phyloP scores from a whole-genome alignment of 1,140 invertebrate genomes.

The Rhopalosiphum padi region DNA sequence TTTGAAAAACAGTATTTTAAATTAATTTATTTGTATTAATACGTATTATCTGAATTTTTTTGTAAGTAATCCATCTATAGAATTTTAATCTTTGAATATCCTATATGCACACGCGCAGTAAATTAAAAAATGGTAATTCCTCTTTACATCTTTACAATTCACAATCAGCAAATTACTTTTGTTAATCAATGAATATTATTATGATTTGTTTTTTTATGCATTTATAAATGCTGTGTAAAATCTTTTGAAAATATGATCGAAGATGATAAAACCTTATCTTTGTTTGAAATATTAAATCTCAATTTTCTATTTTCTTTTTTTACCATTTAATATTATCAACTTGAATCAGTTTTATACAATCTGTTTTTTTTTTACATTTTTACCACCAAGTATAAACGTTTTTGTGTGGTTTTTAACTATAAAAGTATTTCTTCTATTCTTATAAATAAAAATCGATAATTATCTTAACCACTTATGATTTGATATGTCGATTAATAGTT shows the following conservation, averaged over 20 bases:
- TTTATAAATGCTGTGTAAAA: not conserved
- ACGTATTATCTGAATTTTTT: not conserved
- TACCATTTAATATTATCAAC: not conserved
- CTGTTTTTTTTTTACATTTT: not conserved
- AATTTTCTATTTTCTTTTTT: not conserved
- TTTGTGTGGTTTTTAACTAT: not conserved
- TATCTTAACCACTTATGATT: not conserved
- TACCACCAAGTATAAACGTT: not conserved
- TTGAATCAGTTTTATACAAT: not conserved
- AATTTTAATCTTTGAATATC: not conserved
- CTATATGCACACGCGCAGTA: not conserved
- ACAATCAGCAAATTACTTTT: constrained; percentile 11
- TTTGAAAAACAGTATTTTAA: not conserved
- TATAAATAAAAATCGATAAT: not conserved
- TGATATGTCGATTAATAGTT: not conserved
- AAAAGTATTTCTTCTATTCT: not conserved
- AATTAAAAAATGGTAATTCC: not conserved
- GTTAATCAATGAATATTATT: constrained; percentile 1
- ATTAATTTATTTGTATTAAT: not conserved
- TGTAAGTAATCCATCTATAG: not conserved
- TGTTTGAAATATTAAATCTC: constrained; percentile 4
- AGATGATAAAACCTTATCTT: not conserved
- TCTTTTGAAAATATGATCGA: not conserved
- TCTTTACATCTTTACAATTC: not conserved
- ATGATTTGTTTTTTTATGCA: not conserved